phyloP scores from a whole-genome alignment of 2,797 vertebrate species.

The Sebastes kiyomatsui region DNA sequence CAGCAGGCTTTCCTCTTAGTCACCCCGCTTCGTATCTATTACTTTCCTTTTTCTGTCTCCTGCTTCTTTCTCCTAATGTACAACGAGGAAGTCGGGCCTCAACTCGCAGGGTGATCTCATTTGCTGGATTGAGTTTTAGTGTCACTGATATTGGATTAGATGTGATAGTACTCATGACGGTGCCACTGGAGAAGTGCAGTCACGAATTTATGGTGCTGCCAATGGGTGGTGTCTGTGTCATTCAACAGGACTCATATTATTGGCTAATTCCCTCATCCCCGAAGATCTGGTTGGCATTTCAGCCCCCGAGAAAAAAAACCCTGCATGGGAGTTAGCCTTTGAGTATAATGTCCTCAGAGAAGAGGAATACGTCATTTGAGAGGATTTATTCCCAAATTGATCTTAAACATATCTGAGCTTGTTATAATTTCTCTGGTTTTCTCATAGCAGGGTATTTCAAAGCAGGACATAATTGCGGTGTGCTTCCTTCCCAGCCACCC shows the following conservation, averaged over 20 bases:
- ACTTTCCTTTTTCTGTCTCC: slow-evolving; percentile 12
- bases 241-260: slow-evolving; percentile 65
- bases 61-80: slow-evolving; percentile 18
- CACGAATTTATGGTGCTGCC: slow-evolving; percentile 57
- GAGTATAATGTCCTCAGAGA: slow-evolving; percentile 61
- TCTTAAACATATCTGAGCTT: slow-evolving; percentile 74
- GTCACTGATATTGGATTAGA: slow-evolving; percentile 66
- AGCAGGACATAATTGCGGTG: slow-evolving; percentile 69
- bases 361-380: slow-evolving; percentile 50
- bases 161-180: slow-evolving; percentile 52
- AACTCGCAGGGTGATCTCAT: slow-evolving; percentile 60
- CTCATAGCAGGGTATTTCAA: slow-evolving; percentile 47
- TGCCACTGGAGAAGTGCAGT: slow-evolving; percentile 48
- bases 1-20: slow-evolving; percentile 27
- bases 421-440: slow-evolving; percentile 63
- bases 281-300: slow-evolving; percentile 65
- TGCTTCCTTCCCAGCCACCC: slow-evolving; percentile 60
- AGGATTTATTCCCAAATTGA: slow-evolving; percentile 75
- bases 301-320: slow-evolving; percentile 44
- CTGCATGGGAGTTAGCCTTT: slow-evolving; percentile 61
- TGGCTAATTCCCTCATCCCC: slow-evolving; percentile 65
- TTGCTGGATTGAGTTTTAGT: slow-evolving; percentile 64
- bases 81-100: slow-evolving; percentile 37
- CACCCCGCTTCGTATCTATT: slow-evolving; percentile 2
- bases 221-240: slow-evolving; percentile 68